A percentile compares a stretch with the other conserved stretches of the same genome.
Evolutionary conservation across 2,888 invertebrate genomes (phyloP).

Genomic region (Octonoba sinensis): DNA sequence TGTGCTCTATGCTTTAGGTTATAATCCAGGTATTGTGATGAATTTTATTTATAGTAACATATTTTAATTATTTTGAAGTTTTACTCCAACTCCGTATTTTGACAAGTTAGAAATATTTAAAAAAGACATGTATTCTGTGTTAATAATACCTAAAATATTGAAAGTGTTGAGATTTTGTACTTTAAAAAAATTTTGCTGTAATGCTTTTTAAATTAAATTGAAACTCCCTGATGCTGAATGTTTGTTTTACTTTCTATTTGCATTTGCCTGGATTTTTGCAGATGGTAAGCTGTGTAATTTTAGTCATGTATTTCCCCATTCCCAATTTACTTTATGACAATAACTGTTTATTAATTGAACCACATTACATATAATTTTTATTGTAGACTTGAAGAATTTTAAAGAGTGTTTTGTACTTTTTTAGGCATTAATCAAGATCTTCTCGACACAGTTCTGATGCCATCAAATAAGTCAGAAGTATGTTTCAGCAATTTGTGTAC

Average conservation of each 20-base stretch:
- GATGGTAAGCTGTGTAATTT: constrained; percentile 12
- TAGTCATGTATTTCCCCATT: too few relatives aligned
- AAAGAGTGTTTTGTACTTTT: constrained; percentile 66
- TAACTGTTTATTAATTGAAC: neutral
- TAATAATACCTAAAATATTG: too few relatives aligned
- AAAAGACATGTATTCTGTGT: too few relatives aligned
- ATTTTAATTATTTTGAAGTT: neutral
- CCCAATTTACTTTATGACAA: too few relatives aligned
- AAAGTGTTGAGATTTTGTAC: neutral
- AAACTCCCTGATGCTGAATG: too few relatives aligned
- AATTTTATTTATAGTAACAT: neutral
- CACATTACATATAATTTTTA: neutral
- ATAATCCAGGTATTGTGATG: constrained; percentile 84
- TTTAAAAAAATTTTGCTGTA: too few relatives aligned
- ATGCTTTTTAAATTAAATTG: neutral
- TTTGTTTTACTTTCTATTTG: too few relatives aligned
- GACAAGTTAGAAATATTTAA: too few relatives aligned
- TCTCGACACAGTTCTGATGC: constrained; percentile 82
- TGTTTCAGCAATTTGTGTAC: constrained; percentile 30
- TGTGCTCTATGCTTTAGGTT: constrained; percentile 91
- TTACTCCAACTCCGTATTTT: neutral
- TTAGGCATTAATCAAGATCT: constrained; percentile 86
- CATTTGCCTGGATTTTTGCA: neutral
- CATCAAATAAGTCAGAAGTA: constrained; percentile 74
- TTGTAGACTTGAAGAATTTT: neutral